A percentile compares a stretch with the other conserved stretches of the same genome.
These are phyloP conservation scores for Drepana arcuata DNA, from an alignment of 1,140 invertebrate genomes.

Conservation along the genomic window DNA sequence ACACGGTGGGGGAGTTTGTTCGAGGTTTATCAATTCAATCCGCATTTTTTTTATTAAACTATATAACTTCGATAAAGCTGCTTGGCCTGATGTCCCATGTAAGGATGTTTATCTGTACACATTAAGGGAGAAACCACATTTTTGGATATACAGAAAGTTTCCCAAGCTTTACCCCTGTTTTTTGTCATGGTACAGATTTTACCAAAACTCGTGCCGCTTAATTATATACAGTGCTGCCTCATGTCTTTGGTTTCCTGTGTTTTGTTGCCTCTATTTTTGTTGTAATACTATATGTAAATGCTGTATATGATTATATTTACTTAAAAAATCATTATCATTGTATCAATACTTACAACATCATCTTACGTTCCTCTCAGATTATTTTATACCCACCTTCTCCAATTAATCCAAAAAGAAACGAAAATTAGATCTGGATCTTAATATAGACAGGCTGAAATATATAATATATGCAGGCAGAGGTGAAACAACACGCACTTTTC, in stretches of 20 bases:
- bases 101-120: neutral
- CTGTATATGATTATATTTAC: conserved; percentile 3
- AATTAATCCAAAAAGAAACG: no score
- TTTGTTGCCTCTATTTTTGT: conserved; percentile 17
- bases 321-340: no score
- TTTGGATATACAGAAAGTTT: neutral
- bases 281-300: conserved; percentile 11
- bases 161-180: conserved; percentile 15
- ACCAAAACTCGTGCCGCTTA: conserved; percentile 3
- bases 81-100: neutral
- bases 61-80: conserved; percentile 4
- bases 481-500: no score
- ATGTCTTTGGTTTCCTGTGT: conserved; percentile 23
- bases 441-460: no score
- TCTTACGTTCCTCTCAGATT: no score
- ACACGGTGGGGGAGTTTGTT: no score
- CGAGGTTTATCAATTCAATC: no score
- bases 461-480: no score
- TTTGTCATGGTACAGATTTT: conserved; percentile 10
- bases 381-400: no score
- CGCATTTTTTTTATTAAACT: no score
- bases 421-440: no score
- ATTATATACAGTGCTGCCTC: conserved; percentile 8
- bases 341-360: no score
- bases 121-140: neutral